These are phyloP conservation scores for Polydesmus complanatus DNA, from an alignment of 2,888 invertebrate species.

Conservation along the genomic window DNA sequence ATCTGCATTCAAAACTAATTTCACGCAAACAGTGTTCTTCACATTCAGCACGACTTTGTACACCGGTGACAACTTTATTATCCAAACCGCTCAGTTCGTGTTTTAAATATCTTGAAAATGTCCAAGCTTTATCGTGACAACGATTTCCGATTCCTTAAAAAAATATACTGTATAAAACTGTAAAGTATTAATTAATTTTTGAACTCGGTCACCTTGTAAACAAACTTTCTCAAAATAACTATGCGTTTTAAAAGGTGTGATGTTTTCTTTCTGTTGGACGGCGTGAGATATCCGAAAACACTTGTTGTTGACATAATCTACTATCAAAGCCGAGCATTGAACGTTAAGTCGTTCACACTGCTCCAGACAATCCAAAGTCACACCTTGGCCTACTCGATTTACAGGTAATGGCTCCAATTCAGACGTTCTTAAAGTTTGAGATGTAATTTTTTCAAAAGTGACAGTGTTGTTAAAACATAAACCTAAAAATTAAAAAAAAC, in stretches of 20 bases:
- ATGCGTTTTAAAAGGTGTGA: constrained; percentile 31
- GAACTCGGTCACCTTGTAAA: constrained; percentile 30
- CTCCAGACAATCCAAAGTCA: constrained; percentile 22
- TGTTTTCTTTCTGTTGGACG: constrained; percentile 27
- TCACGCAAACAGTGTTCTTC: constrained; percentile 47
- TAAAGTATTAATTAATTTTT: too few relatives aligned
- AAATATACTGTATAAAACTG: not conserved
- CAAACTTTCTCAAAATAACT: constrained; percentile 37
- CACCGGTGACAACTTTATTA: constrained; percentile 43
- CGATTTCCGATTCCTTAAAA: constrained; percentile 4
- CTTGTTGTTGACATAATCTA: constrained; percentile 34
- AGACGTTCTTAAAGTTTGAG: constrained; percentile 33
- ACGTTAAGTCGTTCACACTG: constrained; percentile 31
- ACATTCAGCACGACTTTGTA: constrained; percentile 52
- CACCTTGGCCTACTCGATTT: constrained; percentile 25
- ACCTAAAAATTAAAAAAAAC: constrained; percentile 27
- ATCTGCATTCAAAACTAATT: constrained; percentile 39
- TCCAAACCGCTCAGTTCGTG: constrained; percentile 56
- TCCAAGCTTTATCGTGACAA: constrained; percentile 47
- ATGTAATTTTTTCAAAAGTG: constrained; percentile 36
- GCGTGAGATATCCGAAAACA: constrained; percentile 36
- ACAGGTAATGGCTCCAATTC: constrained; percentile 31
- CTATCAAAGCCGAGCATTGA: constrained; percentile 35
- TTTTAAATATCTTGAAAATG: constrained; percentile 58
- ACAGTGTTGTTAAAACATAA: constrained; percentile 35